Evolutionary conservation across 2,797 vertebrate species (phyloP).

Genomic region (Thaleichthys pacificus): DNA sequence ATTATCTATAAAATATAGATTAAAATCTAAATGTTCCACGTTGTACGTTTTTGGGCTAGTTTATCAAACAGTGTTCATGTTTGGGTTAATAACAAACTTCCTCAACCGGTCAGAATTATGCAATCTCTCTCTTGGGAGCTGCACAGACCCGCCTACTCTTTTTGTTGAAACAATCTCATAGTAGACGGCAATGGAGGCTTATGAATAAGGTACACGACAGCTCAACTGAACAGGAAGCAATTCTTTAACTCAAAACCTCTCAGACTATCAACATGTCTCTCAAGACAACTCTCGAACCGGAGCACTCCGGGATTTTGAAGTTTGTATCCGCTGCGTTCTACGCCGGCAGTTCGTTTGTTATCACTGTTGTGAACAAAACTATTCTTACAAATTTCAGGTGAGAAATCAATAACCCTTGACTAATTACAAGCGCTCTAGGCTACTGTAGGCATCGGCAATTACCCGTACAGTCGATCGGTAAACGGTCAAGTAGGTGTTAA

Average conservation of each 20-base stretch:
- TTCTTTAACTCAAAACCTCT: too few species aligned
- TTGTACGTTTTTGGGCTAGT: too few species aligned
- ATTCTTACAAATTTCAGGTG: constrained; percentile 88
- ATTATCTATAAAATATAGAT: too few species aligned
- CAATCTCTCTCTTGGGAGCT: too few species aligned
- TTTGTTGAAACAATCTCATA: too few species aligned
- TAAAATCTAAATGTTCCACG: too few species aligned
- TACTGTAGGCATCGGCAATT: not conserved
- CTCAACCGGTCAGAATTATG: not conserved
- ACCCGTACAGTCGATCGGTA: not conserved
- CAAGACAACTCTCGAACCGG: constrained; percentile 40
- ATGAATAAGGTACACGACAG: not conserved
- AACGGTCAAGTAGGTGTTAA: not conserved
- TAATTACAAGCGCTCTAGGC: not conserved
- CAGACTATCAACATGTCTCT: not conserved
- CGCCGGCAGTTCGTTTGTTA: constrained; percentile 81
- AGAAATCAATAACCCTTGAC: constrained; percentile 35
- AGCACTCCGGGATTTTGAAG: constrained; percentile 45
- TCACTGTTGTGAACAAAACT: constrained; percentile 87
- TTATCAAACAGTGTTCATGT: too few species aligned
- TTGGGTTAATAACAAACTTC: not conserved
- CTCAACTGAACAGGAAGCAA: not conserved
- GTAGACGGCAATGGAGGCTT: not conserved
- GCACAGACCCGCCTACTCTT: too few species aligned
- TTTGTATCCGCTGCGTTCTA: constrained; percentile 83